phyloP scores from a whole-genome alignment of 2,113 vertebrate species.

The Planiliza haematocheilus region DNA sequence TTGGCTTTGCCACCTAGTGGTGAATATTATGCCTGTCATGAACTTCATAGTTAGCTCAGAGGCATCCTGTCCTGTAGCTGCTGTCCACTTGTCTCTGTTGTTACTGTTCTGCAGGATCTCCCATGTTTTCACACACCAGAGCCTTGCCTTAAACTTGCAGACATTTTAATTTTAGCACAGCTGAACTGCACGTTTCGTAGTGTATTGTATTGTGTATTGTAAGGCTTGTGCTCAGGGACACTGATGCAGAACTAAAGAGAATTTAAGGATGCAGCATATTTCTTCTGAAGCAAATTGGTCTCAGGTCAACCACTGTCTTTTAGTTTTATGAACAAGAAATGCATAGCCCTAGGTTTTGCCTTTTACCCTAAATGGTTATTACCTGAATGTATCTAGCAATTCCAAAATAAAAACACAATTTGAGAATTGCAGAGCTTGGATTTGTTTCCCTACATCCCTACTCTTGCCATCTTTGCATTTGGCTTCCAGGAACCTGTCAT shows the following conservation, averaged over 20 bases:
- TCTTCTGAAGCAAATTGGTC: slow-evolving; percentile 37
- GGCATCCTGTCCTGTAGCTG: slow-evolving; percentile 3
- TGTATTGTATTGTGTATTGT: slow-evolving; percentile 4
- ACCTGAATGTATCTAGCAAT: slow-evolving; percentile 1
- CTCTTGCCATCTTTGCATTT: not conserved
- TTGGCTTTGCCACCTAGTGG: slow-evolving; percentile 71
- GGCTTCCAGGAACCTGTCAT: not conserved
- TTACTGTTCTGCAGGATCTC: slow-evolving; percentile 1
- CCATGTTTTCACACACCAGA: not conserved
- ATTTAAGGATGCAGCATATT: slow-evolving; percentile 32
- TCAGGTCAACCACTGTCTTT: slow-evolving; percentile 31
- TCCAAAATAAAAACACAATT: not conserved
- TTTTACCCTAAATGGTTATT: slow-evolving; percentile 7
- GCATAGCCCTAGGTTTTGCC: not conserved
- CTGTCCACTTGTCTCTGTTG: slow-evolving; percentile 13
- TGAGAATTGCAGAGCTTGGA: not conserved
- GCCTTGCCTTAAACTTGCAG: not conserved
- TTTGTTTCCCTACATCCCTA: not conserved
- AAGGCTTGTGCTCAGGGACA: slow-evolving; percentile 27
- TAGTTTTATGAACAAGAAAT: slow-evolving; percentile 24
- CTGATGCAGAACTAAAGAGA: slow-evolving; percentile 21
- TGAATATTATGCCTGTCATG: slow-evolving; percentile 5
- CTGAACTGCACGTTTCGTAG: not conserved
- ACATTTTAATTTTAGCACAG: slow-evolving; percentile 14
- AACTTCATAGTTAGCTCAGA: slow-evolving; percentile 2